Base-by-base conservation (phyloP, 2,113 vertebrate species). In the Trichomycterus rosablanca region DNA sequence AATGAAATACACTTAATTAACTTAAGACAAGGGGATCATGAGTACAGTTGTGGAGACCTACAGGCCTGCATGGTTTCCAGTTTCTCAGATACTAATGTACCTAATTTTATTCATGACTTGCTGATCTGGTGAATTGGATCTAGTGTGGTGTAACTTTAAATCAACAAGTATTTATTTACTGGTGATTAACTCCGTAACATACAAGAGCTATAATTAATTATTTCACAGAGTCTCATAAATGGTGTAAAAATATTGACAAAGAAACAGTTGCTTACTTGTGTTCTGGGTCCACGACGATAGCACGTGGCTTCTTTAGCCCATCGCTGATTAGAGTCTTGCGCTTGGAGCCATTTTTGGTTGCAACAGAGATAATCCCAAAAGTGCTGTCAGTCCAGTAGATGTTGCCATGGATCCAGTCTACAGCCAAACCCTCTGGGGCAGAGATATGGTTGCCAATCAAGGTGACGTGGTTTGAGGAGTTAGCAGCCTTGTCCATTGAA, bases 381-480 rank as follows among this genome's bases (percentile, higher is more conserved):
- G 24, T 1, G 0, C 82, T 82, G 71, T 96, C 93, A 0, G 91
- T 93, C 93, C 92, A 96, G 80, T 96, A 96, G 58, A 96, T 83
- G 83, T 93, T 88, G 19, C 86, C 68, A 4, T 96, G 91, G 66
- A 95, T 73, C 93, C 93, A 96, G 72, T 96, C 93, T 1, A 96
- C 84, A 0, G 92, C 92, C 8, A 96, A 74, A 16, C 90, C 91
- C 0, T 93, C 89, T 0, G 91, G 89, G 1, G 83, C 69, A 28
- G 80, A 77, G 5, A 92, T 79, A 22, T 74, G 77, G 1, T 59
- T 77, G 4, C 68, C 72, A 24, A 96, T 85, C 15, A 95, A 71
- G 0, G 81, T 80, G 9, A 56, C 66, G 7, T 90, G 84, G 37
- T 82, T 50, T 20, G 86, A 75, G 14, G 74, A 43, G 71, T 83